A percentile compares a stretch with the other conserved stretches of the same genome.
Evolutionary conservation across 2,888 invertebrate species (phyloP).

Genomic region (Xestia sexstrigata): DNA sequence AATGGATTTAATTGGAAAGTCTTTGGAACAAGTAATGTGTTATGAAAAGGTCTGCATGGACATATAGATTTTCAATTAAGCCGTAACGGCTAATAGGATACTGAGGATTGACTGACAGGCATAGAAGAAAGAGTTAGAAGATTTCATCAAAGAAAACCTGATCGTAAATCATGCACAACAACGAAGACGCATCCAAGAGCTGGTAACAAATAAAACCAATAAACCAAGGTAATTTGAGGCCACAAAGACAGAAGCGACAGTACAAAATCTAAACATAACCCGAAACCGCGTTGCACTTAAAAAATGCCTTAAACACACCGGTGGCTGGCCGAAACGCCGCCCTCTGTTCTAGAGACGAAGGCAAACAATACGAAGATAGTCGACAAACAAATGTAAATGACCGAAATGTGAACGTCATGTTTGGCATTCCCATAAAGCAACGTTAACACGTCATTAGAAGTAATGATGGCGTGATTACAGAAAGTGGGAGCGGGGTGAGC

Average conservation of each 20-base stretch:
- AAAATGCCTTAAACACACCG: constrained; percentile 82
- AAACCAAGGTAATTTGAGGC: constrained; percentile 67
- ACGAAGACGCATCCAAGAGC: constrained; percentile 18
- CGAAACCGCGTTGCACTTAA: constrained; percentile 84
- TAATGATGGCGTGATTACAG: constrained; percentile 90
- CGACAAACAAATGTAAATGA: constrained; percentile 91
- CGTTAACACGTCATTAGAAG: constrained; percentile 91
- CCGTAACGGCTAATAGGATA: not conserved
- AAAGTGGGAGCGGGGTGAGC: constrained; percentile 84
- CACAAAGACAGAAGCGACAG: constrained; percentile 75
- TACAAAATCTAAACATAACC: constrained; percentile 80
- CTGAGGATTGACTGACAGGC: not conserved
- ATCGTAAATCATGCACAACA: constrained; percentile 33
- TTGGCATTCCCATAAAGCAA: constrained; percentile 91
- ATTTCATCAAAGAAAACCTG: constrained; percentile 21
- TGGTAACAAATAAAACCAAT: constrained; percentile 59
- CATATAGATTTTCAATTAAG: not conserved
- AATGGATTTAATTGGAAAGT: constrained; percentile 19
- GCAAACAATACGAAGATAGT: constrained; percentile 88
- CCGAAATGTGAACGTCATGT: constrained; percentile 90
- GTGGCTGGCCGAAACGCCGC: constrained; percentile 87
- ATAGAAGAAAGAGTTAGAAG: not conserved
- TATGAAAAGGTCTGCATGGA: not conserved
- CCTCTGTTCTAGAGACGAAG: constrained; percentile 89
- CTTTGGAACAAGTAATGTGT: constrained; percentile 7